These are phyloP conservation scores for Loxodonta africana DNA, from an alignment of 2,113 vertebrate species.

Conservation along the genomic window DNA sequence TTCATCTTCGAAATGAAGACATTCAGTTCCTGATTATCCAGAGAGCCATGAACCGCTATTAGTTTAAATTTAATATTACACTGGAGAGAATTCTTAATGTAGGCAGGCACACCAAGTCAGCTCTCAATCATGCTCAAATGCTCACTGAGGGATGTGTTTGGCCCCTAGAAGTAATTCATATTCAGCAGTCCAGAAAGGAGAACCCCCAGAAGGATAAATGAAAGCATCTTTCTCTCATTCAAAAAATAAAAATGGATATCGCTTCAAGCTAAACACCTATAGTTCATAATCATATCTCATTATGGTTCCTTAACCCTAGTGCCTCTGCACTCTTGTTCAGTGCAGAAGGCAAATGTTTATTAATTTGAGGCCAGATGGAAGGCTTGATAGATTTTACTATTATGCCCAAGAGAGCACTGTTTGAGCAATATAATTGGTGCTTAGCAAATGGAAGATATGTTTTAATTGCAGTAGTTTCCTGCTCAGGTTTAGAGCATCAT, in stretches of 20 bases:
- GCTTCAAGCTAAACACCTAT: slow-evolving; percentile 63
- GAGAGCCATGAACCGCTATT: slow-evolving; percentile 67
- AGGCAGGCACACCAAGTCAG: slow-evolving; percentile 56
- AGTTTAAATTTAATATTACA: slow-evolving; percentile 71
- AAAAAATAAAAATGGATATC: slow-evolving; percentile 54
- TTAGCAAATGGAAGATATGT: slow-evolving; percentile 53
- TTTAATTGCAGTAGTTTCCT: slow-evolving; percentile 41
- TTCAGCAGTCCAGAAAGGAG: slow-evolving; percentile 73
- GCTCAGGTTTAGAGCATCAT: background rate
- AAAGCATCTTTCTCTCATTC: slow-evolving; percentile 65
- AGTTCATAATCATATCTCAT: slow-evolving; percentile 59
- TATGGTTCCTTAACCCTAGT: slow-evolving; percentile 27
- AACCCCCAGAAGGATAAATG: slow-evolving; percentile 61
- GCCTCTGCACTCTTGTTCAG: slow-evolving; percentile 27
- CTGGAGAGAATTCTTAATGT: slow-evolving; percentile 53
- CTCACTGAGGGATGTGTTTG: slow-evolving; percentile 53
- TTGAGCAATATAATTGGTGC: slow-evolving; percentile 64
- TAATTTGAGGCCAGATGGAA: slow-evolving; percentile 67
- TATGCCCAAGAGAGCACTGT: slow-evolving; percentile 47
- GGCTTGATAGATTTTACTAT: slow-evolving; percentile 65
- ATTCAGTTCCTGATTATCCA: slow-evolving; percentile 35
- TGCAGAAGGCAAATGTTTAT: slow-evolving; percentile 60
- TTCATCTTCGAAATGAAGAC: slow-evolving; percentile 21
- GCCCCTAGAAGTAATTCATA: slow-evolving; percentile 81
- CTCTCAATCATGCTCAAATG: slow-evolving; percentile 70